Evolutionary conservation across 1,140 invertebrate genomes (phyloP).

Genomic region (Aphidius ervi): DNA sequence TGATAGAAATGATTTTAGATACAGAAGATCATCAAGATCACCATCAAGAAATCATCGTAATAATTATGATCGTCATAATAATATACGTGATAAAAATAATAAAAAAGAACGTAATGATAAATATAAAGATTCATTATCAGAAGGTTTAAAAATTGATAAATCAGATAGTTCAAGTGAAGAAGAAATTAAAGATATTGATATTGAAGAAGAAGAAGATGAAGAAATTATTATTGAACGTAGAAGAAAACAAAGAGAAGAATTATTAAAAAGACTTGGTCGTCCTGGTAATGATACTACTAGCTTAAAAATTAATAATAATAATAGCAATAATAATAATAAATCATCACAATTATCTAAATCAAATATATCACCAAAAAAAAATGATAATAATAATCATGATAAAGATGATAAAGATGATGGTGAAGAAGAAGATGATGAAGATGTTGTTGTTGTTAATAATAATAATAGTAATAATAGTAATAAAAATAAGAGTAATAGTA

Average conservation of each 20-base stretch:
- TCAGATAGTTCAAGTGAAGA: conserved; percentile 61
- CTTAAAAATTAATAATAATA: conserved; percentile 47
- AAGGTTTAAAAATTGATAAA: conserved; percentile 65
- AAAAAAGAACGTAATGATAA: conserved; percentile 59
- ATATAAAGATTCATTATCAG: conserved; percentile 79
- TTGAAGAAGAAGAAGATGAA: conserved; percentile 90
- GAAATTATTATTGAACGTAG: conserved; percentile 88
- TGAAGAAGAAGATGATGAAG: conserved; percentile 6
- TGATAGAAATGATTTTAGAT: conserved; percentile 36
- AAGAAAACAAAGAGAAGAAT: conserved; percentile 83
- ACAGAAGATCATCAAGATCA: conserved; percentile 39
- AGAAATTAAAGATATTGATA: conserved; percentile 70
- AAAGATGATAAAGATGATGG: conserved; percentile 30
- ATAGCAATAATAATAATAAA: conserved; percentile 34
- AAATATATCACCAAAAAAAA: conserved; percentile 33
- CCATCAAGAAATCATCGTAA: conserved; percentile 40
- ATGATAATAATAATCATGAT: no score
- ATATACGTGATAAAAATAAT: conserved; percentile 46
- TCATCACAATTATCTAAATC: conserved; percentile 42
- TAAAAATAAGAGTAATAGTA: conserved; percentile 11
- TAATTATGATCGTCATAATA: conserved; percentile 35
- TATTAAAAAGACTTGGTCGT: conserved; percentile 69
- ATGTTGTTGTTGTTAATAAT: conserved; percentile 37
- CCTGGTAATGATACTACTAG: conserved; percentile 60
- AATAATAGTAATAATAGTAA: conserved; percentile 39